These are phyloP conservation scores for Acleris cristana DNA, from an alignment of 2,888 invertebrate genomes.

Conservation along the genomic window DNA sequence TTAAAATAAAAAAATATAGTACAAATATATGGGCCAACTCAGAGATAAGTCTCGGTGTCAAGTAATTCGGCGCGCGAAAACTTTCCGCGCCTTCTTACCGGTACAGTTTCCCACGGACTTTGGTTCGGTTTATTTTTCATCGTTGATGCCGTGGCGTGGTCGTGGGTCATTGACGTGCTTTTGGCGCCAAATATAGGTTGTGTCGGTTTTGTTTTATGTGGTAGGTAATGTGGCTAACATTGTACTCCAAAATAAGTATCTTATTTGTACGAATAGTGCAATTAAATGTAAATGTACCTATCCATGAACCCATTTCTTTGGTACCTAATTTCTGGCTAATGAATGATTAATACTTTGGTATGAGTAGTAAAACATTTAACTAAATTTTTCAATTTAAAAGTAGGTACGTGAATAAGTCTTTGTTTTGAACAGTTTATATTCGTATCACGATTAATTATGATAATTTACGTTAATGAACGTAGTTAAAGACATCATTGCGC, in stretches of 20 bases:
- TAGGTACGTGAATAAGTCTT: no score
- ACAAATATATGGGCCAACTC: neutral
- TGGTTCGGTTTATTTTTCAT: slow-evolving; percentile 38
- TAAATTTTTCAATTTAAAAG: no score
- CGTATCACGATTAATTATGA: no score
- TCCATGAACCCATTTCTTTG: no score
- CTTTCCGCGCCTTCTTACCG: slow-evolving; percentile 37
- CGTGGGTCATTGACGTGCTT: slow-evolving; percentile 47
- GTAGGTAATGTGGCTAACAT: neutral
- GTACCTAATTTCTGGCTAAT: no score
- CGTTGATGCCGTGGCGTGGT: slow-evolving; percentile 32
- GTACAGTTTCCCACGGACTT: slow-evolving; percentile 34
- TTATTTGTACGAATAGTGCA: no score
- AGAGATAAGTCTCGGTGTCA: slow-evolving; percentile 12
- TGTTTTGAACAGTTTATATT: no score
- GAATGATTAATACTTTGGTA: no score
- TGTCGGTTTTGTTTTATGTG: slow-evolving; percentile 33
- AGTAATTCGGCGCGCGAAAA: slow-evolving; percentile 14
- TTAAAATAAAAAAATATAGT: no score
- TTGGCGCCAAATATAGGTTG: slow-evolving; percentile 46
- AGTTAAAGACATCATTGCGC: slow-evolving; percentile 7
- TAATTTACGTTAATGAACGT: neutral
- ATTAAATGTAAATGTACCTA: no score
- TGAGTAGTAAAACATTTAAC: no score
- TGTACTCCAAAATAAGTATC: no score